Base-by-base conservation (phyloP, 2,888 invertebrate species). In the Pterobdella sp. region DNA sequence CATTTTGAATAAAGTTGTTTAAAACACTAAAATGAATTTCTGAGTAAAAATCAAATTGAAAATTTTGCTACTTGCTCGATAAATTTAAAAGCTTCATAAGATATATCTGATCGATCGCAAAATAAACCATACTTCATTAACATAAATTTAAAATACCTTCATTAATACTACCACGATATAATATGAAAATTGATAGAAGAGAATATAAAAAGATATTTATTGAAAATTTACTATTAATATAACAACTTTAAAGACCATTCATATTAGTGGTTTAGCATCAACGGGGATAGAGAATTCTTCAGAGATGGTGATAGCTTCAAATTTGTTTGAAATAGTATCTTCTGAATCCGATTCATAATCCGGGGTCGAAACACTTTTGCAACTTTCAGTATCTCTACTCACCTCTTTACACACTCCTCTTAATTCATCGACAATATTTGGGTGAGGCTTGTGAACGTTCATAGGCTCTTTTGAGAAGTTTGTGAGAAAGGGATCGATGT, bases 371-470 rank as follows among this genome's bases (percentile, higher is more conserved):
- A 22, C n/a, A n/a, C n/a, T 14, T 22, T n/a, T n/a, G 2, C 35
- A 60, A 71, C 18, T 35, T 26, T 60, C 63, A 10, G 22, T 26
- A n/a, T 36, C 56, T n/a, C 49, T 34, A 4, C 22, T 29, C 29
- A 18, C 22, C 29, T 32, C 26, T 73, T 68, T 74, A 37, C 78
- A 74, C 56, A 68, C 75, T 10, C 79, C 79, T 1, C 65, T 64
- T n/a, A 76, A 42, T 36, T 75, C 72, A 73, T 80, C 81, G 22
- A 80, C 70, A n/a, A 82, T 79, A 73, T 80, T 81, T 7, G 82
- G 81, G 75, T 82, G 82, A 2, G 82, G 81, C 52, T 75, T 78
- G 77, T 82, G 80, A 0, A 63, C 65, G 1, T 14, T 4, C 2
- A 49, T 29, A 3, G 72, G 74, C 10, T 60, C 67, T 22, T 26